Evolutionary conservation across 2,888 invertebrate species (phyloP).

Genomic region (Hydropsyche betteni): DNA sequence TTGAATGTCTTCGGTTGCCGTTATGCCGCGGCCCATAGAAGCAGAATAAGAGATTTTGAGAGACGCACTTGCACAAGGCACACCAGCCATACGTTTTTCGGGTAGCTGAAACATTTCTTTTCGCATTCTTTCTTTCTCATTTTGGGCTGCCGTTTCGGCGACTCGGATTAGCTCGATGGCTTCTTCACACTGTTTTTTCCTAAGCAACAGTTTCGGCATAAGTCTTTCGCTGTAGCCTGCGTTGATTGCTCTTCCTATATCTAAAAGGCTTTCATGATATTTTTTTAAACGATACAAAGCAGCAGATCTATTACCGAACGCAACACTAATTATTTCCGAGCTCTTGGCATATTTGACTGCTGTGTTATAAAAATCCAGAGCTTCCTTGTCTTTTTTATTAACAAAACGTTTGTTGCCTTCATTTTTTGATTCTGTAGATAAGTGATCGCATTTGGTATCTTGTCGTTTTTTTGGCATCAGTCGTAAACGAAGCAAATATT

Average conservation of each 20-base stretch:
- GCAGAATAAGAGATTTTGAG: conserved; percentile 67
- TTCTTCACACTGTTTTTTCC: conserved; percentile 65
- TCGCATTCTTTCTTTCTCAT: conserved; percentile 19
- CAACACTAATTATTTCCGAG: conserved; percentile 70
- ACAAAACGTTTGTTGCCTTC: background rate
- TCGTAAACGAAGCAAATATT: background rate
- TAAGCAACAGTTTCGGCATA: conserved; percentile 68
- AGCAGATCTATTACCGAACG: conserved; percentile 81
- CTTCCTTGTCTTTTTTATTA: conserved; percentile 52
- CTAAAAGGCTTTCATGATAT: conserved; percentile 72
- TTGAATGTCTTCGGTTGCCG: conserved; percentile 72
- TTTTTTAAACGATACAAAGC: conserved; percentile 72
- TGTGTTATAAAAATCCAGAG: conserved; percentile 62
- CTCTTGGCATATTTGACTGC: conserved; percentile 70
- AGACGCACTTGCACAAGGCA: conserved; percentile 69
- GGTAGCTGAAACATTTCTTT: background rate
- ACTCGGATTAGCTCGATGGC: conserved; percentile 49
- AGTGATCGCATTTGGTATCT: background rate
- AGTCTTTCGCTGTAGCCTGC: conserved; percentile 70
- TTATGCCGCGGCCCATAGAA: conserved; percentile 75
- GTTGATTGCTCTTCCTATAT: conserved; percentile 72
- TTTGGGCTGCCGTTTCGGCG: too few relatives aligned
- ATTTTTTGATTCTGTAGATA: too few relatives aligned
- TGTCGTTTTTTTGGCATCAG: background rate
- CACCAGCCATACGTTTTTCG: too few relatives aligned